Percentiles rank a stretch among this genome's conserved stretches.
These are phyloP conservation scores for Avahi laniger DNA, from an alignment of 2,797 vertebrate genomes.

Conservation along the genomic window DNA sequence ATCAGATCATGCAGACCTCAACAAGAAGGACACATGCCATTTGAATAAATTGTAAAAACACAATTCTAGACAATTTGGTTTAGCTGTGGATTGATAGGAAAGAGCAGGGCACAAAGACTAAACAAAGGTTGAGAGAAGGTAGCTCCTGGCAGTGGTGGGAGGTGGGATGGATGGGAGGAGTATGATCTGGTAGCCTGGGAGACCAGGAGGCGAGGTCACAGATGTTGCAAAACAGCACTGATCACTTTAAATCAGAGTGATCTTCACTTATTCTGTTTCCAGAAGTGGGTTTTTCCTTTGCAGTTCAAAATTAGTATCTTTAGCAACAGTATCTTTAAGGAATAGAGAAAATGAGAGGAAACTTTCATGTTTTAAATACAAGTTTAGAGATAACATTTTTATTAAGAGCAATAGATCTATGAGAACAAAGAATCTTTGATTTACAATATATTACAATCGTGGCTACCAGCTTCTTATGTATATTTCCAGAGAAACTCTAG, in stretches of 20 bases:
- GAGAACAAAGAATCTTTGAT: neutral
- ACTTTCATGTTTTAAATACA: neutral
- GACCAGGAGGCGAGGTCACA: neutral
- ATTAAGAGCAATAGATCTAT: neutral
- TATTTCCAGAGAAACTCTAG: neutral
- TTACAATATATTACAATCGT: neutral
- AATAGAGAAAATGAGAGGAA: neutral
- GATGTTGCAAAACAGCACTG: neutral
- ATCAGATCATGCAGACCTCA: neutral
- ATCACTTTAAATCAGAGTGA: neutral
- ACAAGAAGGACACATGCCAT: neutral
- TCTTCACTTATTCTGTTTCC: neutral
- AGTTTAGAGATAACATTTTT: neutral
- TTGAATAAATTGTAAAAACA: neutral
- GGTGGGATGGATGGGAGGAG: rapidly evolving
- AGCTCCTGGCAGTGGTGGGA: neutral
- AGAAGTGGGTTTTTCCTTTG: neutral
- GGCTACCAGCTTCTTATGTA: neutral
- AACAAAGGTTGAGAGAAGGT: neutral
- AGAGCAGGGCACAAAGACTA: neutral
- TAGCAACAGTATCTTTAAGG: neutral
- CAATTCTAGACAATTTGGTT: neutral
- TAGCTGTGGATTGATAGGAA: neutral
- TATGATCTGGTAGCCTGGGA: neutral
- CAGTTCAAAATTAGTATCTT: neutral